A percentile compares a stretch with the other conserved stretches of the same genome.
phyloP scores from a whole-genome alignment of 2,888 invertebrate genomes.

The Drosophila helvetica region DNA sequence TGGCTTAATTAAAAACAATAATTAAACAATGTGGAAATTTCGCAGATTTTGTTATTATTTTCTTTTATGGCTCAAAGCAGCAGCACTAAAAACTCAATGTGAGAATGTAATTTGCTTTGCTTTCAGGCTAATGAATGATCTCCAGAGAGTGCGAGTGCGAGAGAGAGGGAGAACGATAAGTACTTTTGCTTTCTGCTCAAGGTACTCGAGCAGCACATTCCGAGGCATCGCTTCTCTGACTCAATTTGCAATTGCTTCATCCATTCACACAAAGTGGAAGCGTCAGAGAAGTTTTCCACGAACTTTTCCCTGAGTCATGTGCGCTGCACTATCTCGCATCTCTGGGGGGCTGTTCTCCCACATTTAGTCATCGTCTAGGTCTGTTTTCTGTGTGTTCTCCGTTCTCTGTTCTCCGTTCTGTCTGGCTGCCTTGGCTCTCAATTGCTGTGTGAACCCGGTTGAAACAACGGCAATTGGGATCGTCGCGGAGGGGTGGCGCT shows the following conservation, averaged over 20 bases:
- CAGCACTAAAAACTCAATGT: slow-evolving; percentile 30
- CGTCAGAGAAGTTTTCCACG: slow-evolving; percentile 31
- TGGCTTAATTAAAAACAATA: slow-evolving; percentile 57
- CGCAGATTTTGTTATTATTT: slow-evolving; percentile 45
- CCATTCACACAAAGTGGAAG: background rate
- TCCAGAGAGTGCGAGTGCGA: background rate
- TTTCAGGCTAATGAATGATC: slow-evolving; percentile 36
- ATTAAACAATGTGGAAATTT: slow-evolving; percentile 52
- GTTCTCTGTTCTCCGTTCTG: slow-evolving; percentile 35
- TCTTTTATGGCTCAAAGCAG: slow-evolving; percentile 23
- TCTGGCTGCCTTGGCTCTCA: slow-evolving; percentile 39
- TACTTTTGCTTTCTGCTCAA: background rate
- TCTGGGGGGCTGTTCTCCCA: slow-evolving; percentile 9
- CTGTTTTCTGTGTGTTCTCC: slow-evolving; percentile 3
- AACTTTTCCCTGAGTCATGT: slow-evolving; percentile 59
- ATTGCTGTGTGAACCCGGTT: slow-evolving; percentile 70
- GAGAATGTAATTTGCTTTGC: slow-evolving; percentile 42
- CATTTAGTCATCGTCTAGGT: slow-evolving; percentile 59
- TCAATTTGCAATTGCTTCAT: slow-evolving; percentile 1
- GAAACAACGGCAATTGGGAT: slow-evolving; percentile 47
- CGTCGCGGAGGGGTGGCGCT: slow-evolving; percentile 1
- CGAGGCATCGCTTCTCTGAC: slow-evolving; percentile 22
- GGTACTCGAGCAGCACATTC: slow-evolving; percentile 8
- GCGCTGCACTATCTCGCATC: slow-evolving; percentile 18
- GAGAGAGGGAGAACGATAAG: background rate